A percentile compares a stretch with the other conserved stretches of the same genome.
Conservation (phyloP, 2,888 invertebrate genomes). For the Campopleginae sp. region DNA sequence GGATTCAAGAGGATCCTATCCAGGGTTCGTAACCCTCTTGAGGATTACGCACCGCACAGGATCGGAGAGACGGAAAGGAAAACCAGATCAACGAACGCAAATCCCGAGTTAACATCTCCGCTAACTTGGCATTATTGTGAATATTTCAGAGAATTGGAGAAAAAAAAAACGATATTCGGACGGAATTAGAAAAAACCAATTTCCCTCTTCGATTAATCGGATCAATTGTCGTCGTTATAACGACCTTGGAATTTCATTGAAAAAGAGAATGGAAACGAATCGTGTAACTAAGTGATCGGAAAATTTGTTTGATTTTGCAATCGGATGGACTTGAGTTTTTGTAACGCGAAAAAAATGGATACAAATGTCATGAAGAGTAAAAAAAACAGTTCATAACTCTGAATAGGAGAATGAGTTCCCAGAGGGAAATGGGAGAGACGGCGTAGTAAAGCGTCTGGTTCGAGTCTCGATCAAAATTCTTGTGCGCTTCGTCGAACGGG, state of each 20-base stretch:
- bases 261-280: not conserved
- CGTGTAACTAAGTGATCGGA: too few species aligned
- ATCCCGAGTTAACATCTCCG: constrained; percentile 38
- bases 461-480: constrained; percentile 62
- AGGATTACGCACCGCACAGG: constrained; percentile 71
- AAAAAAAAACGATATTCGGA: not conserved
- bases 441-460: constrained; percentile 38
- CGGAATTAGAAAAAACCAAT: not conserved
- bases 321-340: not conserved
- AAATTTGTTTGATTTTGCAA: not conserved
- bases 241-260: not conserved
- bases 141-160: not conserved
- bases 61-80: constrained; percentile 30
- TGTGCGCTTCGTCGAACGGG: constrained; percentile 43
- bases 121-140: constrained; percentile 8
- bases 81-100: constrained; percentile 23
- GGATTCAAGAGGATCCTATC: constrained; percentile 43
- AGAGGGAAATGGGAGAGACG: not conserved
- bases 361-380: constrained; percentile 38
- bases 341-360: constrained; percentile 41
- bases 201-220: not conserved
- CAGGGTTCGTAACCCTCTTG: constrained; percentile 49
- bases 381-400: constrained; percentile 29
- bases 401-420: constrained; percentile 14
- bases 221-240: not conserved